phyloP scores from a whole-genome alignment of 2,113 vertebrate genomes.

The Bolborhynchus lineola region DNA sequence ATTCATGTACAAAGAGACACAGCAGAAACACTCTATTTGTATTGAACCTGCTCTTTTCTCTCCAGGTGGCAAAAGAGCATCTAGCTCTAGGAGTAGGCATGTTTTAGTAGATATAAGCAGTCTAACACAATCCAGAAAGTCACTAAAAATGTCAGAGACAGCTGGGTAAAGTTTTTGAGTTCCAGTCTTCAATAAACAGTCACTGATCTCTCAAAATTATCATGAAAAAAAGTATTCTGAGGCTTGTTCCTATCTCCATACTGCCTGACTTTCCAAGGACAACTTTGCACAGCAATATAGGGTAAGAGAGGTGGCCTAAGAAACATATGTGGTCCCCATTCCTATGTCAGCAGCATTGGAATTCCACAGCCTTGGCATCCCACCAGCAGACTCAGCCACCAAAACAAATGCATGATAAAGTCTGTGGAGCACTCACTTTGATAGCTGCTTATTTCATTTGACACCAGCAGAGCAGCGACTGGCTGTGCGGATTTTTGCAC shows the following conservation, averaged over 20 bases:
- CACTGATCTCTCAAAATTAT: neutral
- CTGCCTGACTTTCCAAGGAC: neutral
- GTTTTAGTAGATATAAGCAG: neutral
- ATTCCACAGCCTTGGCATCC: neutral
- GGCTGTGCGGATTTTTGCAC: neutral
- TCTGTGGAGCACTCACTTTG: neutral
- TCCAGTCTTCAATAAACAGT: neutral
- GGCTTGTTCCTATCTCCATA: neutral
- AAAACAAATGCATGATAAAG: accelerated
- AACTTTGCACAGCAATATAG: neutral
- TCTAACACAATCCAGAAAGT: neutral
- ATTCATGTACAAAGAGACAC: neutral
- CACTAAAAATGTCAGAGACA: neutral
- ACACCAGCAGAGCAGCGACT: neutral
- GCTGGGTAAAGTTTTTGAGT: neutral
- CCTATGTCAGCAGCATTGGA: neutral
- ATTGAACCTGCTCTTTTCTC: neutral
- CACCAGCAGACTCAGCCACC: neutral
- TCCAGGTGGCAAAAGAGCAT: neutral
- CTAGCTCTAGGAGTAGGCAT: neutral
- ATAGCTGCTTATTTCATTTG: neutral
- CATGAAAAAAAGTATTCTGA: neutral
- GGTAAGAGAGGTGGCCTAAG: neutral
- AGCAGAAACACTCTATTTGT: neutral
- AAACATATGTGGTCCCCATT: neutral